Conservation (phyloP, 2,888 invertebrate species). For the Miltochrista miniata region DNA sequence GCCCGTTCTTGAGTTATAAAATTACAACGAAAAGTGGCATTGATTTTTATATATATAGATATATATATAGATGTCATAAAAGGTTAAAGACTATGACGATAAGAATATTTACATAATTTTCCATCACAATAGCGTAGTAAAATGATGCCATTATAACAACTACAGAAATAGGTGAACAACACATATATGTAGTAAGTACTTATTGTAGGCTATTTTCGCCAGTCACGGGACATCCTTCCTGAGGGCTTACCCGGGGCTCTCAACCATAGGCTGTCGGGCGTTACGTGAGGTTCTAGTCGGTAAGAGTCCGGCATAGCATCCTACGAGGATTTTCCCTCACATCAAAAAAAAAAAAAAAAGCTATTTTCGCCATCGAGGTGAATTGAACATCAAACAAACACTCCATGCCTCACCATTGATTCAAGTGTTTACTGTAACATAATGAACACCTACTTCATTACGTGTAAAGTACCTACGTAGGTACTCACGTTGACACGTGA, state of each 20-base stretch:
- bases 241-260: too few species aligned
- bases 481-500: slow-evolving; percentile 5
- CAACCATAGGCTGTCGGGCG: too few species aligned
- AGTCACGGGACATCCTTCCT: too few species aligned
- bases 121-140: slow-evolving; percentile 3
- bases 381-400: slow-evolving; percentile 28
- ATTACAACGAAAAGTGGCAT: too few species aligned
- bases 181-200: background rate
- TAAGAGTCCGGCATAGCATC: too few species aligned
- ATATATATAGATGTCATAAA: too few species aligned
- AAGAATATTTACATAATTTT: slow-evolving; percentile 8
- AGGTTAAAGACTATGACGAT: slow-evolving; percentile 1
- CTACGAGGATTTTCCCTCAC: too few species aligned
- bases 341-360: too few species aligned
- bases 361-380: slow-evolving; percentile 6
- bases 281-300: too few species aligned
- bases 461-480: slow-evolving; percentile 2
- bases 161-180: background rate
- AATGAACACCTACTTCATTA: slow-evolving; percentile 17
- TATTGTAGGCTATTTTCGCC: background rate
- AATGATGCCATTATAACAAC: background rate
- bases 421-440: slow-evolving; percentile 14
- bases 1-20: too few species aligned
- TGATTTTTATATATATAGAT: too few species aligned
- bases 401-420: slow-evolving; percentile 11